Percentiles rank a stretch among this genome's conserved stretches.
Evolutionary conservation across 1,140 invertebrate species (phyloP).

Genomic region (Drosophila funebris): DNA sequence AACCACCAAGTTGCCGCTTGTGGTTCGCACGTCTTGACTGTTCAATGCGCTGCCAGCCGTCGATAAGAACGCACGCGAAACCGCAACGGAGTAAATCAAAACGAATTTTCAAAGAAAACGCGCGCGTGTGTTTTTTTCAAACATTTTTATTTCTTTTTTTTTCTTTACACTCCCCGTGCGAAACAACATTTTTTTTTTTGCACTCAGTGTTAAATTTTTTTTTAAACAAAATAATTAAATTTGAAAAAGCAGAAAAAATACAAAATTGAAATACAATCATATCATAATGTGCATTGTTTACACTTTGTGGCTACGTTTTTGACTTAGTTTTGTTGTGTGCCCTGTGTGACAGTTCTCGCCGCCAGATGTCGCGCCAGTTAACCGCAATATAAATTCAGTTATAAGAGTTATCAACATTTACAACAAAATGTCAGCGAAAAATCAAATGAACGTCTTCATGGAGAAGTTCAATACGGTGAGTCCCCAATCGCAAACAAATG

Average conservation of each 20-base stretch:
- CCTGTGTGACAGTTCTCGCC: constrained; percentile 36
- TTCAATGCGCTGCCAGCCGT: constrained; percentile 76
- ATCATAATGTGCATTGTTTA: constrained; percentile 6
- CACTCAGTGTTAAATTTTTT: constrained; percentile 2
- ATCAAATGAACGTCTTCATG: constrained; percentile 83
- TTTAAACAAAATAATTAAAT: not conserved
- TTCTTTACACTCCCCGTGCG: not conserved
- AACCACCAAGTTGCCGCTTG: constrained; percentile 33
- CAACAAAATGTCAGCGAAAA: constrained; percentile 75
- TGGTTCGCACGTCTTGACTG: constrained; percentile 62
- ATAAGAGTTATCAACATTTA: not conserved
- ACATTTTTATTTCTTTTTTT: constrained; percentile 12
- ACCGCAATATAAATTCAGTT: not conserved
- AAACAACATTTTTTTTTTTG: constrained; percentile 2
- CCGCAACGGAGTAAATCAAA: not conserved
- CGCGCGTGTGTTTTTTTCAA: constrained; percentile 39
- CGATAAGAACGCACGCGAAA: constrained; percentile 75
- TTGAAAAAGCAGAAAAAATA: not conserved
- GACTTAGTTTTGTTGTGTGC: constrained; percentile 20
- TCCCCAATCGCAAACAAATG: too few species aligned
- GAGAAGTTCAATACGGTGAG: constrained; percentile 84
- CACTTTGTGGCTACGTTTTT: constrained; percentile 12
- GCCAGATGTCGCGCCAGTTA: constrained; percentile 21
- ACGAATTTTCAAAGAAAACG: constrained; percentile 21
- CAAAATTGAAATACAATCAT: constrained; percentile 4